Evolutionary conservation across 2,113 vertebrate species (phyloP), one percentile per base, ranked within the genome.

Genomic region (Vulpes lagopus): DNA sequence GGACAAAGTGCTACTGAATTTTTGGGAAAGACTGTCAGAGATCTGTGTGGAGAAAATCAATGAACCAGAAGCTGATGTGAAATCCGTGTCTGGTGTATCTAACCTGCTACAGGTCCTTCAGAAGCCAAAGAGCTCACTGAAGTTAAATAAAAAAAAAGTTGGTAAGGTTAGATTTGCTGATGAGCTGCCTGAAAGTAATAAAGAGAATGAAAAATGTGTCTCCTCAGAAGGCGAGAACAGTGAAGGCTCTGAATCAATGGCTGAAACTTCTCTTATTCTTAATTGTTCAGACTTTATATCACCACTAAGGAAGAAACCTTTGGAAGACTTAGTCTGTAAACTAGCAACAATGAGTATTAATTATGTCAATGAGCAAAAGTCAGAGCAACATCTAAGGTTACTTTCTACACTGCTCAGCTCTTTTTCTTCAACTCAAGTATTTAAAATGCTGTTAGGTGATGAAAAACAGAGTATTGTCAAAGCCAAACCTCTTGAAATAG

Each of bases 271-370:
- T 80, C 22, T 57, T n/a, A n/a, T 57, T 81, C 8, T 2, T 14
- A 43, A 12, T 19, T 74, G 87, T 53, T 93, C 92, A 17, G 86
- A 96, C 20, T 19, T 64, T 60, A 3, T 83, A 57, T 98, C 98
- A 20, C 38, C 3, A 23, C 76, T 97, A 22, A 98, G 98, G 95
- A 98, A 98, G 27, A 98, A 98, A 82, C 99, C 99, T 98, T 98
- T 99, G 97, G 99, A 99, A 98, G 99, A 99, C 78, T 98, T 99
- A 55, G 99, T 99, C 80, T 99, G 99, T 98, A 99, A 97, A 96
- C 99, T 99, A 93, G 99, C 99, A 11, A 99, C 99, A 92, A 98
- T 99, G 85, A 99, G 99, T 96, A 98, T 99, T 98, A 99, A 98
- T 35, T 99, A 99, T 91, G 98, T 99, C 96, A 99, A 98, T 51